Base-by-base conservation (phyloP, 2,888 invertebrate species). In the Mimumesa dahlbomi region DNA sequence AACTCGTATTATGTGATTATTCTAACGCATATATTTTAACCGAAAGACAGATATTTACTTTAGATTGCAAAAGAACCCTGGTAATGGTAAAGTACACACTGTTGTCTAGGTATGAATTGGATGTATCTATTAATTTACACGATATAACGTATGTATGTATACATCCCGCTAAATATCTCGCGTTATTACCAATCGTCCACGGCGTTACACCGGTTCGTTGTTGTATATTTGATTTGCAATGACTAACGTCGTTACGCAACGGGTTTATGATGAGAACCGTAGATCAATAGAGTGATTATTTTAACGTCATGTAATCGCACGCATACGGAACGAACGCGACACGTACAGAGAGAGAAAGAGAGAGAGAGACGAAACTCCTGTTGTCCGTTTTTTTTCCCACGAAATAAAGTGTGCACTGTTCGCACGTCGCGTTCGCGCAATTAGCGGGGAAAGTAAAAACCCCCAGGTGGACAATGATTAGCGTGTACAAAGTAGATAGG, bases 201-300 rank as follows among this genome's bases (percentile, higher is more conserved):
- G n/a, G 14, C 31, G 18, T 31, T 31, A 13, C 25, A 9, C 16
- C 29, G 29, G 9, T 18, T 18, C 18, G n/a, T 13, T 14, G n/a
- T n/a, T n/a, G n/a, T 13, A 16, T 6, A 14, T 29, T 14, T 16
- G 16, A 18, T 13, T 62, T 38, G 13, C 25, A 62, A 76, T 69
- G 76, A 76, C 69, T 77, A 76, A 77, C 50, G 38, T 11, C 21
- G 38, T 76, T 76, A 56, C 65, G 53, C 63, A 76, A 76, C n/a
- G n/a, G 45, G 40, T 11, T 16, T 34, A 49, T n/a, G 31, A 38
- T 46, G 49, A 45, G 43, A 43, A 67, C 25, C 62, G 43, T 25
- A 48, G 70, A 72, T 72, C 70, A 45, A 70, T 71, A 63, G 62
- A 69, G 48, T 46, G 18, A 52, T 70, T 63, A 59, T 59, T 50